Evolutionary conservation across 2,113 vertebrate genomes (phyloP).

Genomic region (Prionailurus bengalensis): DNA sequence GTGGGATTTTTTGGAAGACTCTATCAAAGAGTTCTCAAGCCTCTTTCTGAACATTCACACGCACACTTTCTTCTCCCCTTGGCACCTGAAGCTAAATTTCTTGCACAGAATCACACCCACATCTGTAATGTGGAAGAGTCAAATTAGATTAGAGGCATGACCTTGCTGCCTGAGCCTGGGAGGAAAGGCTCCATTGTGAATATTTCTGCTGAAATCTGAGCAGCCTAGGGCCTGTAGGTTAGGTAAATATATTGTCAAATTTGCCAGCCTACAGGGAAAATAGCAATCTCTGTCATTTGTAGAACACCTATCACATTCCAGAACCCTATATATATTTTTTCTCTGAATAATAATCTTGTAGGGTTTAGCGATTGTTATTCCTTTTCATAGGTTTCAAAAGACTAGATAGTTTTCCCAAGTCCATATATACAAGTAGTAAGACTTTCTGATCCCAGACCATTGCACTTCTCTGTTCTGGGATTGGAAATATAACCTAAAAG

Average conservation of each 20-base stretch:
- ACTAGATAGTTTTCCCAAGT: conserved; percentile 44
- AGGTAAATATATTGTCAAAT: conserved; percentile 64
- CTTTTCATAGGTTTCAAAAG: conserved; percentile 3
- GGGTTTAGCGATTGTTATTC: conserved; percentile 29
- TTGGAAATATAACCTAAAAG: conserved; percentile 11
- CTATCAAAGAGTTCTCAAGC: not conserved
- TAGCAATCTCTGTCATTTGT: not conserved
- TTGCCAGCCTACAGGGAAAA: conserved; percentile 51
- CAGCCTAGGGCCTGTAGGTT: conserved; percentile 35
- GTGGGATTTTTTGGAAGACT: not conserved
- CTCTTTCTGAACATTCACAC: not conserved
- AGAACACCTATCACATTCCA: not conserved
- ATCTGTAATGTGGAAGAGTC: not conserved
- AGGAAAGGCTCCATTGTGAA: not conserved
- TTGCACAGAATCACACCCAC: not conserved
- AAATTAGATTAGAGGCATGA: not conserved
- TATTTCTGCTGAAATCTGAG: conserved; percentile 29
- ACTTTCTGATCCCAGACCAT: conserved; percentile 19
- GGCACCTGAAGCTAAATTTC: conserved; percentile 14
- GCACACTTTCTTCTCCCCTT: not conserved
- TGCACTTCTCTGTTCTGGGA: not conserved
- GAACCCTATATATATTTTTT: not conserved
- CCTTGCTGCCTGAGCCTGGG: not conserved
- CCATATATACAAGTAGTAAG: not conserved
- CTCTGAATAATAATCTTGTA: conserved; percentile 38